Base-by-base conservation (phyloP, 2,113 vertebrate genomes). In the Centrocercus urophasianus region DNA sequence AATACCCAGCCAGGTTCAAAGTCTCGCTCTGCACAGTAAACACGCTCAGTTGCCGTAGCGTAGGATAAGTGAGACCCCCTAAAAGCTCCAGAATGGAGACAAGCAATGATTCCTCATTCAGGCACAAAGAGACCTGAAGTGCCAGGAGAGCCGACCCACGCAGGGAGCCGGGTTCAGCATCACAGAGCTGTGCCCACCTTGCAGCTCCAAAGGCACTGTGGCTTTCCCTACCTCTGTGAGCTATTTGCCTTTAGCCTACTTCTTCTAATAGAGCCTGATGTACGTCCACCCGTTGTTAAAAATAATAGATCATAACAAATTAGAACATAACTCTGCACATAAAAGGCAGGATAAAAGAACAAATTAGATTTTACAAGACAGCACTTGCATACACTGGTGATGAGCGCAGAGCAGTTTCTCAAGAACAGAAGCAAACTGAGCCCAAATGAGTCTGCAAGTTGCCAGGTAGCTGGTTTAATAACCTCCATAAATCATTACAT, bases 391-490 rank as follows among this genome's bases (percentile, higher is more conserved):
- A 34, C 60, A 73, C 4, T 5, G n/a, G 71, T 5, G 63, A 89
- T 40, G 13, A 75, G 24, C 0, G 3, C 48, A 76, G 82, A 94
- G 83, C 45, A 19, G 48, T n/a, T 65, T 48, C 75, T 67, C 75
- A 5, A 76, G 19, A 84, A 85, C 66, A 65, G 59, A 87, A 65
- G 38, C 67, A 48, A 94, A 66, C 0, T 4, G 63, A 94, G 88
- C 88, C 82, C 85, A 48, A 87, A 93, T 63, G 11, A 94, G 73
- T 1, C 81, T 86, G 45, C 5, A 69, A 94, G 88, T 28, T 86
- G 90, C 74, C 89, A 83, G 85, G 89, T 83, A 95, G 89, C 72
- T 57, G 54, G 38, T 66, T 87, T 92, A 96, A 89, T 40, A 73
- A 83, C 4, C 4, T 45, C 76, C 90, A 50, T 30, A 92, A 94